Evolutionary conservation across 2,888 invertebrate species (phyloP).

Genomic region (Hypselothyrea guttata): DNA sequence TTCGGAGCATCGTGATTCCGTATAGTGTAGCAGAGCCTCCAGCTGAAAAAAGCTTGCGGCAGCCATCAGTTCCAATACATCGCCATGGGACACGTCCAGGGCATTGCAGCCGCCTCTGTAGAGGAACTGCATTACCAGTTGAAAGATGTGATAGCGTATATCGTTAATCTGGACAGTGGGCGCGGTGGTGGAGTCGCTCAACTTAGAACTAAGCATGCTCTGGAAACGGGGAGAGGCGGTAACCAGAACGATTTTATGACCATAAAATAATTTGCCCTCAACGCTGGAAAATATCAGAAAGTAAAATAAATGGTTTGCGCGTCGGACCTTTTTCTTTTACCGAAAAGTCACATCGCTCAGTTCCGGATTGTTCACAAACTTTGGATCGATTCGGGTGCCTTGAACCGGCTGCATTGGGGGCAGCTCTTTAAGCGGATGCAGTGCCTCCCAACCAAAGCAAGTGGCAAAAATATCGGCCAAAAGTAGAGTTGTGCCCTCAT

Average conservation of each 20-base stretch:
- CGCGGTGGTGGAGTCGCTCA: conserved; percentile 88
- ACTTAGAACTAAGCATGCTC: conserved; percentile 91
- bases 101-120: conserved; percentile 94
- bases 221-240: conserved; percentile 94
- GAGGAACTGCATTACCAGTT: conserved; percentile 94
- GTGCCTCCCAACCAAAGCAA: conserved; percentile 93
- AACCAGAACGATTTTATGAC: conserved; percentile 95
- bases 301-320: neutral
- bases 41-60: conserved; percentile 96
- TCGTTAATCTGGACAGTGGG: conserved; percentile 96
- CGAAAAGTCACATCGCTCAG: conserved; percentile 95
- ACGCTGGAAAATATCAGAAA: conserved; percentile 88
- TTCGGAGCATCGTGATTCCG: conserved; percentile 92
- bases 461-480: conserved; percentile 95
- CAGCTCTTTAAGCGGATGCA: conserved; percentile 88
- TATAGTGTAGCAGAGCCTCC: conserved; percentile 91
- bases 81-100: conserved; percentile 89
- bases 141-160: conserved; percentile 95
- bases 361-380: conserved; percentile 96
- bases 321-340: conserved; percentile 70
- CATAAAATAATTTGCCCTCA: conserved; percentile 94
- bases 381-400: conserved; percentile 93
- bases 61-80: conserved; percentile 93
- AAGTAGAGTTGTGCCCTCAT: conserved; percentile 93
- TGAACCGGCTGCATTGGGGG: conserved; percentile 84